Base-by-base conservation (phyloP, 2,113 vertebrate genomes). In the Fulmarus glacialis region DNA sequence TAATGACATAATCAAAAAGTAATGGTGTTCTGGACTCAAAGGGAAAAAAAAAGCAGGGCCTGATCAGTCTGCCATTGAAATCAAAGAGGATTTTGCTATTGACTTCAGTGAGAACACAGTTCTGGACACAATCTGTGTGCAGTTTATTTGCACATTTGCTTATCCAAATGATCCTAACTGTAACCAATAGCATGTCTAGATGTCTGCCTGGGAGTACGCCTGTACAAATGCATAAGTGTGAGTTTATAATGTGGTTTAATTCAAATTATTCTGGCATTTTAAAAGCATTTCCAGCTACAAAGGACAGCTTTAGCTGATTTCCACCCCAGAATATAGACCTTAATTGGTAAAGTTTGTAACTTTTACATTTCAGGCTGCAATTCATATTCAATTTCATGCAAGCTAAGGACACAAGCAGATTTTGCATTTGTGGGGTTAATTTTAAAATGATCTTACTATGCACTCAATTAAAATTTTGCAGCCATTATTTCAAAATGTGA, bases 1-100 rank as follows among this genome's bases (percentile, higher is more conserved):
- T 96, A 98, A 97, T 6, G 82, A 93, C 82, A 81, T 89, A 96
- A 95, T 96, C 82, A 97, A 94, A 97, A 97, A 96, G 75, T 30
- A 96, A 85, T 93, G 90, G 82, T 15, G 59, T 82, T 93, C 86
- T 90, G 80, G 67, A 93, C 68, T 85, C 89, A 72, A 58, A 94
- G 74, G n/a, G 66, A 38, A 53, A 48, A 59, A 72, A 24, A 71
- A 75, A n/a, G 23, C 70, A 91, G 45, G 74, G 55, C 10, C 62
- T 55, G 78, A 96, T 96, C 58, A 62, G 3, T 77, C 89, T 90
- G 55, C 67, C 47, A 56, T 70, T 3, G 12, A 97, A 97, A 95
- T 97, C 84, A 96, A 95, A 95, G 91, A 90, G 59, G 59, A 59
- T 82, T 95, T 92, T 91, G 62, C 82, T 78, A 4, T 90, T 88